Percentiles rank a stretch among this genome's conserved stretches.
phyloP scores from a whole-genome alignment of 2,113 vertebrate genomes.

The Cygnus atratus region DNA sequence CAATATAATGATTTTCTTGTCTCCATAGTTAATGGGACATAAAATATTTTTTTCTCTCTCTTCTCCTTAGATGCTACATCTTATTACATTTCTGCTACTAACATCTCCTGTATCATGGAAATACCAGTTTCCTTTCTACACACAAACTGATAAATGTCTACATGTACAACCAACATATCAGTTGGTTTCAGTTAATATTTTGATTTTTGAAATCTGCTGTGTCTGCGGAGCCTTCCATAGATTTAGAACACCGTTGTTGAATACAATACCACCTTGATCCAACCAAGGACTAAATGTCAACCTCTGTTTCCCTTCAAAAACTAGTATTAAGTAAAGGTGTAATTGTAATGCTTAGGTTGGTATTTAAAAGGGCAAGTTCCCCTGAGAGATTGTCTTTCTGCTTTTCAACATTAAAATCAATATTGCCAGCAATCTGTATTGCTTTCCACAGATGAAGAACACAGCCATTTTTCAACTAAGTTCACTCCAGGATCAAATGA shows the following conservation, averaged over 20 bases:
- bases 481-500: constrained; percentile 26
- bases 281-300: constrained; percentile 6
- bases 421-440: background rate
- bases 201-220: background rate
- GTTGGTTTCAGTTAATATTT: background rate
- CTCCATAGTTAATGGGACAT: background rate
- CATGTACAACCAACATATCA: background rate
- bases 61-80: background rate
- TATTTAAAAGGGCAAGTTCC: constrained; percentile 15
- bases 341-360: background rate
- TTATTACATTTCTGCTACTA: background rate
- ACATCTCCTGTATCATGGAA: background rate
- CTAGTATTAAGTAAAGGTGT: constrained; percentile 6
- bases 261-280: background rate
- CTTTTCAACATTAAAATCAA: constrained; percentile 12
- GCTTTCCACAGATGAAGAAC: constrained; percentile 9
- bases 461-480: background rate
- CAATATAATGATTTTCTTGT: background rate
- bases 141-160: background rate
- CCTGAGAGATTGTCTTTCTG: background rate
- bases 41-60: background rate
- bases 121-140: background rate
- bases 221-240: background rate
- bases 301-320: background rate
- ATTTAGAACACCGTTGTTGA: background rate